A percentile compares a stretch with the other conserved stretches of the same genome.
Evolutionary conservation across 2,113 vertebrate genomes (phyloP).

Genomic region (Fukomys damarensis): DNA sequence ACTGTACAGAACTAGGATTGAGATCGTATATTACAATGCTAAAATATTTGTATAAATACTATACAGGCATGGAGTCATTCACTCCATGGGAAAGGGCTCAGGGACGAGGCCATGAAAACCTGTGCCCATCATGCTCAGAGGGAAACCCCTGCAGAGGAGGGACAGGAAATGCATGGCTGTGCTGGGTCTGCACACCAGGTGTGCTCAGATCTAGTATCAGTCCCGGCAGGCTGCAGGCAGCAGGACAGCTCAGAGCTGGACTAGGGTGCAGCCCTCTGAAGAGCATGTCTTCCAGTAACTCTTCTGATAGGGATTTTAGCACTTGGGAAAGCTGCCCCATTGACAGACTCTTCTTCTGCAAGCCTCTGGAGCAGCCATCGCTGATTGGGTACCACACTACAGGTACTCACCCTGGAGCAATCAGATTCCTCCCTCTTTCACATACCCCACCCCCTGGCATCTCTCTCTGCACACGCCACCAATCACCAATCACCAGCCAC

Average conservation of each 20-base stretch:
- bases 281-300: slow-evolving; percentile 22
- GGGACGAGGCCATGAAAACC: background rate
- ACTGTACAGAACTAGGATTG: slow-evolving; percentile 80
- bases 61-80: slow-evolving; percentile 84
- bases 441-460: background rate
- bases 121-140: slow-evolving; percentile 48
- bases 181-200: background rate
- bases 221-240: background rate
- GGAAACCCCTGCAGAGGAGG: background rate
- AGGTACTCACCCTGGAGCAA: background rate
- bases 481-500: background rate
- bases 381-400: background rate
- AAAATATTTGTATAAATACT: slow-evolving; percentile 90
- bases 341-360: background rate
- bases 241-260: background rate
- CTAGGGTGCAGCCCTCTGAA: background rate
- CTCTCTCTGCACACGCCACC: background rate
- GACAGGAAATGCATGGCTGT: background rate
- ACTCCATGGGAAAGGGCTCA: slow-evolving; percentile 77
- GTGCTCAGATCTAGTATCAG: background rate
- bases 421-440: background rate
- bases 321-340: slow-evolving; percentile 19
- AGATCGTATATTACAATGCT: slow-evolving; percentile 81
- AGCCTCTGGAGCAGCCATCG: background rate
- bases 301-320: slow-evolving; percentile 31